Evolutionary conservation across 2,113 vertebrate species (phyloP).

Genomic region (Craseonycteris thonglongyai): DNA sequence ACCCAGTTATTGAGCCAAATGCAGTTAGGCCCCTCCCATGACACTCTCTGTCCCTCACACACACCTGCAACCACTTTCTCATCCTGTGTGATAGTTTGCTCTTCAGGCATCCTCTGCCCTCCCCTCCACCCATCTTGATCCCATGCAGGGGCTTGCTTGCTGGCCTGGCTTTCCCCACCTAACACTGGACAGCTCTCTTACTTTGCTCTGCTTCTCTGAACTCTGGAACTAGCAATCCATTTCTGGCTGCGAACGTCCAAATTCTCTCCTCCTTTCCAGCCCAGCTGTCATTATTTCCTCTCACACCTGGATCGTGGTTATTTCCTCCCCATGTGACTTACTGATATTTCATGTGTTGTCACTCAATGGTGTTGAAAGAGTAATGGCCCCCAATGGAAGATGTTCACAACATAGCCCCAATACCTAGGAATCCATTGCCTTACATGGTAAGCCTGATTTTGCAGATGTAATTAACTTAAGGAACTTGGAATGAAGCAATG

Average conservation of each 20-base stretch:
- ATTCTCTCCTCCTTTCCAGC: not conserved
- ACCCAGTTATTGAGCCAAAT: not conserved
- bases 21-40: not conserved
- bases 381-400: not conserved
- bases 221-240: not conserved
- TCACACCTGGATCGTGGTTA: not conserved
- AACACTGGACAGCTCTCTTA: not conserved
- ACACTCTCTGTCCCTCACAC: not conserved
- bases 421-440: not conserved
- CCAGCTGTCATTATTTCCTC: not conserved
- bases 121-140: not conserved
- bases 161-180: not conserved
- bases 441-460: not conserved
- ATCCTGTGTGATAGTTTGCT: not conserved
- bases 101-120: not conserved
- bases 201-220: not conserved
- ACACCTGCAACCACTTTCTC: not conserved
- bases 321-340: not conserved
- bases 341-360: not conserved
- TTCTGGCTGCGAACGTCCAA: not conserved
- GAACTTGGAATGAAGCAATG: too few relatives aligned
- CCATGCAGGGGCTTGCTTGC: accelerated
- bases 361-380: not conserved
- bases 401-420: not conserved
- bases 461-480: not conserved